Evolutionary conservation across 2,113 vertebrate genomes (phyloP), one percentile per base, ranked within the genome.

Genomic region (Onychostoma macrolepis): DNA sequence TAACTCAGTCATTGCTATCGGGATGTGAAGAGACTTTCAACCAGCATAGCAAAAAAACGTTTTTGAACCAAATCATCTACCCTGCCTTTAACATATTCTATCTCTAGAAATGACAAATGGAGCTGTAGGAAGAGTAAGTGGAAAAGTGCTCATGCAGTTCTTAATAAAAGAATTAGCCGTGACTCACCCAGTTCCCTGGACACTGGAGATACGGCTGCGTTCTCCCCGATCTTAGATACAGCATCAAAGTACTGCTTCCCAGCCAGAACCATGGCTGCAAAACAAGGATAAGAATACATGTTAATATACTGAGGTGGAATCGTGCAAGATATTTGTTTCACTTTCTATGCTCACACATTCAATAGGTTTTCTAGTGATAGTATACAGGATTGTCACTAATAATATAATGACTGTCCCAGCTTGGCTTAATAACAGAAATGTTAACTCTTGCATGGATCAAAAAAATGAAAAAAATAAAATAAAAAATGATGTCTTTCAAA

Each of bases 241-340:
- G 96, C 97, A 82, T 99, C 98, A 84, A 97, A 99, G 95, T 99
- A 99, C n/a, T 96, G 93, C 95, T 95, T 98, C 92, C 97, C 97
- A 41, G 98, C 97, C 91, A 96, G 90, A 76, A 96, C 94, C 98
- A 99, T 99, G 80, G 95, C 98, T 97, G 92, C 19, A 83, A 75
- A 19, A 71, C 2, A 75, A 90, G 19, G 21, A 63, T 87, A 69
- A 67, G 61, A 65, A 67, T 1, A 28, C 0, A 4, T 19, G 41
- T n/a, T 77, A 24, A 24, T 72, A 1, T 24, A 72, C 30, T 21
- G 4, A 10, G 30, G 67, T 36, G 7, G 1, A 71, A 36, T 36
- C 17, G 3, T 8, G 15, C 19, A 72, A 72, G 69, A 72, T 21
- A 5, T 72, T 4, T 38, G 33, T 24, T 38, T 21, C 33, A 9